Evolutionary conservation across 1,140 invertebrate genomes (phyloP).

Genomic region (Leptoteleia sp.): DNA sequence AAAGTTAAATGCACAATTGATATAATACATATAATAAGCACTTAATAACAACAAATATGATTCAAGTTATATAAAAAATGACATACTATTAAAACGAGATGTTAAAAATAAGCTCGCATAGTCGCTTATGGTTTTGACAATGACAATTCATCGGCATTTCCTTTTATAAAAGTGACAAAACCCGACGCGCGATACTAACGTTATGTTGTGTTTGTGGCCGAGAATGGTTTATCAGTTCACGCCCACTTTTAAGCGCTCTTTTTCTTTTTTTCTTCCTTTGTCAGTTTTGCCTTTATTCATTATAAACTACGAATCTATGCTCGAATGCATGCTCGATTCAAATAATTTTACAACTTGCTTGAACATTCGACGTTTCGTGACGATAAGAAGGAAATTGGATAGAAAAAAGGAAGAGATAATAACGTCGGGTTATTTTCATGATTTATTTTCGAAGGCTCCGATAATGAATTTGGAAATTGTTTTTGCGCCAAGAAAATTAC

Average conservation of each 20-base stretch:
- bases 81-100: too few relatives aligned
- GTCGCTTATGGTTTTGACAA: not conserved
- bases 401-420: conserved; percentile 34
- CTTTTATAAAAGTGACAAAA: conserved; percentile 40
- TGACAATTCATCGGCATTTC: conserved; percentile 38
- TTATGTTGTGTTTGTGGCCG: conserved; percentile 14
- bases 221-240: conserved; percentile 74
- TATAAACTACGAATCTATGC: too few relatives aligned
- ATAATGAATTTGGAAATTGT: conserved; percentile 14
- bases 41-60: not conserved
- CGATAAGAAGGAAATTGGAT: conserved; percentile 32
- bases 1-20: too few relatives aligned
- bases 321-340: conserved; percentile 11
- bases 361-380: not conserved
- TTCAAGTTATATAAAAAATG: too few relatives aligned
- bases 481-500: conserved; percentile 3
- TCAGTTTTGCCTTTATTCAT: conserved; percentile 30
- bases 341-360: conserved; percentile 17
- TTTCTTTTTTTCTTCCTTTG: conserved; percentile 21
- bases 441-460: conserved; percentile 18
- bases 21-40: too few relatives aligned
- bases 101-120: not conserved
- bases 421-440: not conserved
- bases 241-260: conserved; percentile 69
- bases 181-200: conserved; percentile 20